Evolutionary conservation across 2,888 invertebrate genomes (phyloP).

Genomic region (Drosophila mimetica): DNA sequence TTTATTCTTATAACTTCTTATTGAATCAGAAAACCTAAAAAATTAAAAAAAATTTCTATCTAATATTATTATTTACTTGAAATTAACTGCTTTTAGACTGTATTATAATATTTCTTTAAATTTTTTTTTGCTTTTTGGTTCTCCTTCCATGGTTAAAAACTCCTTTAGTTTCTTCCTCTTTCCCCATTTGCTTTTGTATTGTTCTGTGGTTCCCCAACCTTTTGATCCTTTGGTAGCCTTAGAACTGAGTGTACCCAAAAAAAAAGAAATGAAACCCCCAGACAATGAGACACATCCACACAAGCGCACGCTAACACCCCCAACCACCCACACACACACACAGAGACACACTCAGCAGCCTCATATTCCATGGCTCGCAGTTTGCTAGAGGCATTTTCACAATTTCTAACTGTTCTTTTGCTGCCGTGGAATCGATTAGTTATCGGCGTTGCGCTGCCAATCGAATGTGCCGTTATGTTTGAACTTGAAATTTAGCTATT

Average conservation of each 20-base stretch:
- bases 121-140: neutral
- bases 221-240: slow-evolving; percentile 17
- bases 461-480: slow-evolving; percentile 12
- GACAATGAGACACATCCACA: too few species aligned
- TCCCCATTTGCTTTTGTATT: slow-evolving; percentile 2
- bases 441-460: slow-evolving; percentile 18
- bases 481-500: neutral
- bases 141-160: neutral
- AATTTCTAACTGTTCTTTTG: slow-evolving; percentile 3
- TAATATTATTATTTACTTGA: too few species aligned
- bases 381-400: slow-evolving; percentile 18
- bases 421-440: slow-evolving; percentile 10
- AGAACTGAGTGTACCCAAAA: slow-evolving; percentile 35
- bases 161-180: neutral
- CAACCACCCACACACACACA: slow-evolving; percentile 6
- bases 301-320: slow-evolving; percentile 16
- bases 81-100: neutral
- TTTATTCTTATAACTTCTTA: too few species aligned
- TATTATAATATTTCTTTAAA: neutral
- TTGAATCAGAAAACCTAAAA: too few species aligned
- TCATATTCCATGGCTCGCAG: slow-evolving; percentile 18
- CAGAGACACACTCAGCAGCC: too few species aligned
- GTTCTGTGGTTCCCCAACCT: slow-evolving; percentile 18
- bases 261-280: slow-evolving; percentile 12
- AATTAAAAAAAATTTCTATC: too few species aligned